Evolutionary conservation across 2,888 invertebrate species (phyloP).

Genomic region (Pyrrhia umbra): DNA sequence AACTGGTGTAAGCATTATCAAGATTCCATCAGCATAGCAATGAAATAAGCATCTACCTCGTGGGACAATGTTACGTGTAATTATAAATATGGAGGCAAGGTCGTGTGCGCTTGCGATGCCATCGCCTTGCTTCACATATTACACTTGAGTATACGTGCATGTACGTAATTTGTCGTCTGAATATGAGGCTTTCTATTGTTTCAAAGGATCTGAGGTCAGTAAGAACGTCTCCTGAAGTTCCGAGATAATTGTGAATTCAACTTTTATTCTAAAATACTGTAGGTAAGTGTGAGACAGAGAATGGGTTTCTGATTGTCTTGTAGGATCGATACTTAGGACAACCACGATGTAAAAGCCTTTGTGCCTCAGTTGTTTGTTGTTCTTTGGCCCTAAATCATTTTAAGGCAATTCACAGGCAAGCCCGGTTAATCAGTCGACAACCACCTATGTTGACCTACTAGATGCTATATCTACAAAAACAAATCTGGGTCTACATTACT

Average conservation of each 20-base stretch:
- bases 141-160: conserved; percentile 12
- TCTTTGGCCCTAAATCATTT: too few relatives aligned
- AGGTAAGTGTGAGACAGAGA: too few relatives aligned
- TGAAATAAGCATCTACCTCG: conserved; percentile 69
- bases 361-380: too few relatives aligned
- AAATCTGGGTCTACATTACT: neutral
- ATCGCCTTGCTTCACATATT: conserved; percentile 56
- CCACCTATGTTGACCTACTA: too few relatives aligned
- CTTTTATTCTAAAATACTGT: neutral
- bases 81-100: conserved; percentile 80
- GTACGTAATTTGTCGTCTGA: neutral
- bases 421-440: too few relatives aligned
- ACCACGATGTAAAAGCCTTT: too few relatives aligned
- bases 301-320: too few relatives aligned
- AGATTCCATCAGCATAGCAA: conserved; percentile 64
- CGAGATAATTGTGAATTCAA: neutral
- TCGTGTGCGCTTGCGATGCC: conserved; percentile 69
- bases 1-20: conserved; percentile 55
- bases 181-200: neutral
- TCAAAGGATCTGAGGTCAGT: neutral
- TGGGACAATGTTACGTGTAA: conserved; percentile 75
- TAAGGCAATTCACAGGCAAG: too few relatives aligned
- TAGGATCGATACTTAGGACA: too few relatives aligned
- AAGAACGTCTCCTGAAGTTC: neutral
- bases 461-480: neutral